These are phyloP conservation scores for Oeneis ivallda DNA, from an alignment of 2,888 invertebrate species.

Conservation along the genomic window DNA sequence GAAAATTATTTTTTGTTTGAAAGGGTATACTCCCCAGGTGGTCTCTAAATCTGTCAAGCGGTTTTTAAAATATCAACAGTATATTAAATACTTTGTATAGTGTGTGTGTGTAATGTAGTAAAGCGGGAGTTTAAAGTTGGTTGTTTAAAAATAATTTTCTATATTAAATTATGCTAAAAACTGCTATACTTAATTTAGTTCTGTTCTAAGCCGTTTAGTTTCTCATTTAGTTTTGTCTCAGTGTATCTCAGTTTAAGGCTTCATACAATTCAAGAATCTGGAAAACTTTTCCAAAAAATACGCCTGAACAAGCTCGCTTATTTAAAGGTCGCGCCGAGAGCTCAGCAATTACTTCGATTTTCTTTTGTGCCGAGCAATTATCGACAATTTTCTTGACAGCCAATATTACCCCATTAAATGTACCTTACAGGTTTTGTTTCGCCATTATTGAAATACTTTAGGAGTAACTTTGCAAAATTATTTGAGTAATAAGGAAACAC, in stretches of 20 bases:
- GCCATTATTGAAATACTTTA: not conserved
- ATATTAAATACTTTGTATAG: no score
- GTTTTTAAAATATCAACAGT: no score
- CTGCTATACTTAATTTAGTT: no score
- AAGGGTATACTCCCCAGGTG: no score
- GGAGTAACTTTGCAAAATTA: not conserved
- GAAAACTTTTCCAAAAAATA: conserved; percentile 1
- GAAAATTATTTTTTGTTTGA: no score
- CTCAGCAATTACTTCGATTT: conserved; percentile 49
- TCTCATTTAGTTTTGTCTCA: no score
- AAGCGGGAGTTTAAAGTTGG: no score
- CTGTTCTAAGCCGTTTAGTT: no score
- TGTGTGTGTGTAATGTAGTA: no score
- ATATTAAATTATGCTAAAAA: no score
- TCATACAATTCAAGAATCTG: not conserved
- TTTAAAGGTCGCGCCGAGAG: conserved; percentile 36
- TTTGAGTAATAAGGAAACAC: not conserved
- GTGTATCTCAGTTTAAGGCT: not conserved
- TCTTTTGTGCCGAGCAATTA: conserved; percentile 56
- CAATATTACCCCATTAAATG: conserved; percentile 38
- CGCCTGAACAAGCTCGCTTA: conserved; percentile 28
- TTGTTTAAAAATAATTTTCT: no score
- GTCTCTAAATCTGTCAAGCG: no score
- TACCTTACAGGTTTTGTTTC: not conserved
- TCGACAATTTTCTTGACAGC: conserved; percentile 53